Conservation (phyloP, 2,888 invertebrate species). For the Sesia apiformis region DNA sequence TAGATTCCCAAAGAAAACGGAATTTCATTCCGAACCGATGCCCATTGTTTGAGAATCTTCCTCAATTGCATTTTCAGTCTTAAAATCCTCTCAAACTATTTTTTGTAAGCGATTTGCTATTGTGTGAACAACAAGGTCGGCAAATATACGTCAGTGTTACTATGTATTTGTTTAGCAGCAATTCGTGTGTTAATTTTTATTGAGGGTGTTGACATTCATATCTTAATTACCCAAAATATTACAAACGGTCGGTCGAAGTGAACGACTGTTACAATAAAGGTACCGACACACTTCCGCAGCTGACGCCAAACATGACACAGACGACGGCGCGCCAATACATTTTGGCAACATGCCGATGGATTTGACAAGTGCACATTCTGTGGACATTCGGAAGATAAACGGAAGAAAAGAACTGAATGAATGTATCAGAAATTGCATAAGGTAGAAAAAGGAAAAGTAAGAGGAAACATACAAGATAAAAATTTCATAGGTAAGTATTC, state of each 20-base stretch:
- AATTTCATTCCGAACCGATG: conserved; percentile 48
- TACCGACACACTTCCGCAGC: conserved; percentile 18
- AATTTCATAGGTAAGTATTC: no score
- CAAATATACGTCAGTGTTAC: background rate
- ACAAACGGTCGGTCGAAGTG: conserved; percentile 15
- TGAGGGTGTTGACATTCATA: background rate
- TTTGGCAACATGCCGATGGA: conserved; percentile 27
- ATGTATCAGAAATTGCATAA: no score
- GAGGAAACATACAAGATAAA: no score
- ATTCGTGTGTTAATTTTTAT: no score
- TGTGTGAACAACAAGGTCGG: background rate
- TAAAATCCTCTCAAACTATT: conserved; percentile 4
- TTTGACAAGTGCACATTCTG: conserved; percentile 28
- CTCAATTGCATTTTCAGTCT: conserved; percentile 57
- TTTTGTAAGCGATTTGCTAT: background rate
- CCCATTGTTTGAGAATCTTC: conserved; percentile 54
- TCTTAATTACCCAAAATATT: background rate
- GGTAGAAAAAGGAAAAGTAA: no score
- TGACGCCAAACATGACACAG: conserved; percentile 1
- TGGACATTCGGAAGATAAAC: no score
- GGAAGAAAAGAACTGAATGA: no score
- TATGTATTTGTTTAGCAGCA: no score
- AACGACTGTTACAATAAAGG: conserved; percentile 24
- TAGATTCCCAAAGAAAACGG: conserved; percentile 53
- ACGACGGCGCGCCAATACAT: conserved; percentile 18